These are phyloP conservation scores for Hofmannophila pseudospretella DNA, from an alignment of 2,888 invertebrate species.

Conservation along the genomic window DNA sequence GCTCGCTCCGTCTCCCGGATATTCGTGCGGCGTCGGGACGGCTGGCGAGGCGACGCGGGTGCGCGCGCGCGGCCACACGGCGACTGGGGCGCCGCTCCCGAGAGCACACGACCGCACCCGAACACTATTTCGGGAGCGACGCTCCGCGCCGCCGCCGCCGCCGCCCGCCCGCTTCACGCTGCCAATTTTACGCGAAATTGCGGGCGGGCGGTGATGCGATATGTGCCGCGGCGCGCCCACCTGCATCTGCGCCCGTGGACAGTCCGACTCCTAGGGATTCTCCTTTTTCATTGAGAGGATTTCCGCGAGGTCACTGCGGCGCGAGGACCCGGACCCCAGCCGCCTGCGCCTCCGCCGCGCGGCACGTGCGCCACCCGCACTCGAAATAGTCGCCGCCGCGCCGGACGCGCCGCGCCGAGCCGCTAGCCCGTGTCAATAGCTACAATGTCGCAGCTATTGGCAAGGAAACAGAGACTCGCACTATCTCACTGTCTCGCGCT, in stretches of 20 bases:
- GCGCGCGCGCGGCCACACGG: slow-evolving; percentile 76
- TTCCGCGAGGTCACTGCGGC: slow-evolving; percentile 2
- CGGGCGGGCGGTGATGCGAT: slow-evolving; percentile 78
- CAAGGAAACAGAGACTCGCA: slow-evolving; percentile 74
- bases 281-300: slow-evolving; percentile 41
- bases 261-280: slow-evolving; percentile 30
- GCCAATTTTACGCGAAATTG: slow-evolving; percentile 78
- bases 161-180: slow-evolving; percentile 71
- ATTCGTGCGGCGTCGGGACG: slow-evolving; percentile 50
- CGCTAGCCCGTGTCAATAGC: slow-evolving; percentile 65
- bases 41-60: slow-evolving; percentile 67
- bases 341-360: slow-evolving; percentile 5
- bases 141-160: slow-evolving; percentile 67
- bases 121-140: slow-evolving; percentile 77
- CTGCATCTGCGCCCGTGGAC: slow-evolving; percentile 43
- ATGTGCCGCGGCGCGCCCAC: slow-evolving; percentile 58
- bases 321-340: slow-evolving; percentile 16
- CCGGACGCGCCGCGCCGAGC: too few relatives aligned
- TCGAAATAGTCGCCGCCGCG: slow-evolving; percentile 59
- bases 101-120: slow-evolving; percentile 70
- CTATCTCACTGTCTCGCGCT: slow-evolving; percentile 76
- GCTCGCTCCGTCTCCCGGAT: slow-evolving; percentile 54
- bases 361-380: slow-evolving; percentile 47
- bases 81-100: slow-evolving; percentile 72
- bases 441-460: slow-evolving; percentile 76